Conservation (phyloP, 2,113 vertebrate genomes). For the Gracilinanus agilis region DNA sequence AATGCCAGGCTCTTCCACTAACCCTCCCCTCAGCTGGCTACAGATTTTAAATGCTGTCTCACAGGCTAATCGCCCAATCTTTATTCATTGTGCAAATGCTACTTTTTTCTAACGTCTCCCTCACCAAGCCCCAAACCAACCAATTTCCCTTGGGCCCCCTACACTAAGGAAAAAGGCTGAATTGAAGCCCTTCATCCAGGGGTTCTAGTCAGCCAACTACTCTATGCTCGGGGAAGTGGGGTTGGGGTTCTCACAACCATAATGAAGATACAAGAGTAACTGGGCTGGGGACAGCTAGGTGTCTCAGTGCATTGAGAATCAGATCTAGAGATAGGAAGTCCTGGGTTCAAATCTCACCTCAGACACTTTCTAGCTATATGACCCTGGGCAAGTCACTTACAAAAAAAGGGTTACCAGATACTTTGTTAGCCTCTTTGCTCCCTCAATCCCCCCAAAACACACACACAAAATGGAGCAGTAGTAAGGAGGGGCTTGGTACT, state of each 20-base stretch:
- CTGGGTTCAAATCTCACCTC: no score
- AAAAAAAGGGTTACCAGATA: background rate
- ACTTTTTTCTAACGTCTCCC: background rate
- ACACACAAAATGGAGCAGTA: background rate
- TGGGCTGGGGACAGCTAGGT: background rate
- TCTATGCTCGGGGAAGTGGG: background rate
- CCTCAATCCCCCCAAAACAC: background rate
- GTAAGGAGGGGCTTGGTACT: background rate
- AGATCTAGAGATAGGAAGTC: no score
- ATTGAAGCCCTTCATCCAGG: background rate
- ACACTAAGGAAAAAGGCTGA: background rate
- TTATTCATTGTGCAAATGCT: background rate
- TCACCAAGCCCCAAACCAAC: background rate
- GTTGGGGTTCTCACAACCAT: background rate
- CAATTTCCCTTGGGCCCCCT: background rate
- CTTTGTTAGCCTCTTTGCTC: background rate
- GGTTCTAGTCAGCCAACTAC: background rate
- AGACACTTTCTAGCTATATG: no score
- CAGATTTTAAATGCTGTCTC: background rate
- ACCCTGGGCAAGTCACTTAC: no score
- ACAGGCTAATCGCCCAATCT: background rate
- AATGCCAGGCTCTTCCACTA: background rate
- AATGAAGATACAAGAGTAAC: background rate
- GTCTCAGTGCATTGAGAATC: no score
- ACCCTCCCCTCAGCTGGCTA: background rate